These are phyloP conservation scores for Drosophila ustulata DNA, from an alignment of 2,888 invertebrate species.

Conservation along the genomic window DNA sequence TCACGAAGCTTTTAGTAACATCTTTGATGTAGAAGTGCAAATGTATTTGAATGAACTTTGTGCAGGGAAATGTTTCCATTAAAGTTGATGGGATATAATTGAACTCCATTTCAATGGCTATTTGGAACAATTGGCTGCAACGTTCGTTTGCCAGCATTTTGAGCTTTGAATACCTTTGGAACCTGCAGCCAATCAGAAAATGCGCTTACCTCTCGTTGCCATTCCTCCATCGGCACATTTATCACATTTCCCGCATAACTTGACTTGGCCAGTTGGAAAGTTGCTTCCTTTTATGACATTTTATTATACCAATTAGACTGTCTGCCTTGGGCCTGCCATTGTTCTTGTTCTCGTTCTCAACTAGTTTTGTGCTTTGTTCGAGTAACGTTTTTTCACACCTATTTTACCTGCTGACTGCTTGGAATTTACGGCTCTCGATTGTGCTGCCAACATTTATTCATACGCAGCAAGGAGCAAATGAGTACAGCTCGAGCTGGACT, in stretches of 20 bases:
- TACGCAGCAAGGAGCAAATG: constrained; percentile 38
- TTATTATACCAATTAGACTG: constrained; percentile 75
- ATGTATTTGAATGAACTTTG: background rate
- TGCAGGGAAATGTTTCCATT: background rate
- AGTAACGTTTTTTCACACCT: constrained; percentile 47
- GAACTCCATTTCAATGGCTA: background rate
- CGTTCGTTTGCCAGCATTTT: background rate
- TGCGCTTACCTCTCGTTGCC: background rate
- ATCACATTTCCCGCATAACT: constrained; percentile 39
- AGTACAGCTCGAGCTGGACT: constrained; percentile 7
- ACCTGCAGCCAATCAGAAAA: constrained; percentile 31
- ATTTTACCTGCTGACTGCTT: constrained; percentile 62
- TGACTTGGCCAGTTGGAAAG: constrained; percentile 37
- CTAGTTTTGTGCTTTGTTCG: constrained; percentile 35
- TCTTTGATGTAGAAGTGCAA: background rate
- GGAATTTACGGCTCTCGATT: constrained; percentile 72
- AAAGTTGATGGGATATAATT: background rate
- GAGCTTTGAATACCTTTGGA: background rate
- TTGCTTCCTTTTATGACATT: constrained; percentile 67
- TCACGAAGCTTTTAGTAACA: background rate
- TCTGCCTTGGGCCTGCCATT: constrained; percentile 44
- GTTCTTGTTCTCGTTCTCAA: constrained; percentile 33
- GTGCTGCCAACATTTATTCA: constrained; percentile 72
- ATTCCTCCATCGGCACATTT: constrained; percentile 1
- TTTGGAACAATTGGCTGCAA: background rate